Percentiles rank a stretch among this genome's conserved stretches.
Evolutionary conservation across 2,113 vertebrate species (phyloP).

Genomic region (Poicephalus meyeri): DNA sequence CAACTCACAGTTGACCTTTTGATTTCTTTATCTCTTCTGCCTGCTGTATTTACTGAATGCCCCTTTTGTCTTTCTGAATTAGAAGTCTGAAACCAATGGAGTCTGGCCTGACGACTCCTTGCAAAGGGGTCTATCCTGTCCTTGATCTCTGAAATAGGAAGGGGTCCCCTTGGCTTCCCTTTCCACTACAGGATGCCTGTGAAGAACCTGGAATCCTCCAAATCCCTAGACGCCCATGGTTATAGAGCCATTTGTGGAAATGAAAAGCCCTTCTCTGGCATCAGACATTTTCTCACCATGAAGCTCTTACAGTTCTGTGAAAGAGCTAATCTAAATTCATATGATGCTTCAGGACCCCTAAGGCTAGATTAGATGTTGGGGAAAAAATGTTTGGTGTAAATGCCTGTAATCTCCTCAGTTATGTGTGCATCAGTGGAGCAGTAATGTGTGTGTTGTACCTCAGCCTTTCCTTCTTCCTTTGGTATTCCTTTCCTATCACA

Average conservation of each 20-base stretch:
- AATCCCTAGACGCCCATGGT: not conserved
- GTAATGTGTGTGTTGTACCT: not conserved
- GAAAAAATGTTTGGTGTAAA: not conserved
- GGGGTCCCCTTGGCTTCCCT: not conserved
- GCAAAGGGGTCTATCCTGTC: not conserved
- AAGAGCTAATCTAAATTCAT: not conserved
- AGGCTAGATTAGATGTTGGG: not conserved
- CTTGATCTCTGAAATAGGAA: not conserved
- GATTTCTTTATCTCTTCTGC: too few relatives aligned
- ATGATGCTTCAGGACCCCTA: not conserved
- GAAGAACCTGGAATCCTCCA: not conserved
- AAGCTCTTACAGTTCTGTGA: not conserved
- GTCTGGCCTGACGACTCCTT: not conserved
- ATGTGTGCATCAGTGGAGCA: not conserved
- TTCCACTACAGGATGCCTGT: not conserved
- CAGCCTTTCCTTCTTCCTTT: not conserved
- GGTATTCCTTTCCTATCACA: not conserved
- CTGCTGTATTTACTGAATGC: not conserved
- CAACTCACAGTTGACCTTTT: not conserved
- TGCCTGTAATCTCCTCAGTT: not conserved
- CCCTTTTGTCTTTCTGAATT: not conserved
- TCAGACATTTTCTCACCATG: not conserved
- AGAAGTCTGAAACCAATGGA: not conserved
- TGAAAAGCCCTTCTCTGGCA: not conserved
- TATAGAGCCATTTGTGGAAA: not conserved